Conservation (phyloP, 2,797 vertebrate species). For the Bovichtus diacanthus region DNA sequence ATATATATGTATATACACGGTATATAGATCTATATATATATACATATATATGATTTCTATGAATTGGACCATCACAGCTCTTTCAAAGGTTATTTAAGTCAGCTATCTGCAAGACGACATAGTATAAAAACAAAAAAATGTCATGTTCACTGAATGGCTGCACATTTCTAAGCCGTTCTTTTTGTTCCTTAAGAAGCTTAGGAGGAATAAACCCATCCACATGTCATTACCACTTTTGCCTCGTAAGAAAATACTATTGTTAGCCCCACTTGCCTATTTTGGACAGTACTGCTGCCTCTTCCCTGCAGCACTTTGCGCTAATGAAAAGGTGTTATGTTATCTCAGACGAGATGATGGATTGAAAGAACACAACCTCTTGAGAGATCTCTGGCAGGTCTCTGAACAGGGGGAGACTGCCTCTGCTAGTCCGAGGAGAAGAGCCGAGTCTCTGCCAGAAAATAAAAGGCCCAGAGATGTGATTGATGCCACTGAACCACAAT, state of each 20-base stretch:
- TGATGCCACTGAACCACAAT: conserved; percentile 71
- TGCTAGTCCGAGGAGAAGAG: conserved; percentile 28
- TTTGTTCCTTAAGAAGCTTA: not conserved
- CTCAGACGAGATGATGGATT: conserved; percentile 70
- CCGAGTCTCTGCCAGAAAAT: conserved; percentile 52
- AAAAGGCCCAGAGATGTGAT: conserved; percentile 66
- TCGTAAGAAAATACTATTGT: conserved; percentile 23
- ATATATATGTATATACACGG: too few species aligned
- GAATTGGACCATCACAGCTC: not conserved
- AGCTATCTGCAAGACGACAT: not conserved
- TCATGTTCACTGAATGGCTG: not conserved
- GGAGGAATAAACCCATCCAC: conserved; percentile 25
- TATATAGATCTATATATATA: too few species aligned
- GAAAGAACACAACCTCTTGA: conserved; percentile 62
- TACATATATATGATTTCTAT: conserved; percentile 12
- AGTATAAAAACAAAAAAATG: not conserved
- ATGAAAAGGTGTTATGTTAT: conserved; percentile 75
- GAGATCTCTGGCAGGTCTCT: conserved; percentile 60
- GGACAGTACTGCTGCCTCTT: conserved; percentile 13
- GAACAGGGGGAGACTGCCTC: conserved; percentile 22
- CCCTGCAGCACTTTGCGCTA: conserved; percentile 75
- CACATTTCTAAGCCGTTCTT: not conserved
- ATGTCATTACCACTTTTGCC: conserved; percentile 24
- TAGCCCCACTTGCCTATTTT: conserved; percentile 18
- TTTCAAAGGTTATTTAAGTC: not conserved